Conservation (phyloP, 1,140 invertebrate genomes). For the Drosophila pallidifrons region DNA sequence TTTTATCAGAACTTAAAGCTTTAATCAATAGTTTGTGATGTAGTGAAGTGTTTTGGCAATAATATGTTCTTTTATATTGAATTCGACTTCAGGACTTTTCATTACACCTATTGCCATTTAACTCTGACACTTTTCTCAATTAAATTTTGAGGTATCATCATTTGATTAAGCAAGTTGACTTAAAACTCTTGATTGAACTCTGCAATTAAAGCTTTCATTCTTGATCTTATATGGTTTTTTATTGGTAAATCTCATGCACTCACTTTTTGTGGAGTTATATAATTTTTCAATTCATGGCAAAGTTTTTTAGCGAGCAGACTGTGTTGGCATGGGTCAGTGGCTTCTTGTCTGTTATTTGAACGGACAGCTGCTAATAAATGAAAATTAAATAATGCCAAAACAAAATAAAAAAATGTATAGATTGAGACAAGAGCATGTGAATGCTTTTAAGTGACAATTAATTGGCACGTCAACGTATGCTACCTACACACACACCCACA, state of each 20-base stretch:
- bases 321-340: neutral
- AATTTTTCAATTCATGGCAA: conserved; percentile 2
- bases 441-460: conserved; percentile 82
- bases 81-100: too few species aligned
- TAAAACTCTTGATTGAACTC: too few species aligned
- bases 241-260: neutral
- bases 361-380: conserved; percentile 37
- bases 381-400: conserved; percentile 33
- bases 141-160: too few species aligned
- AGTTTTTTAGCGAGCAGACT: neutral
- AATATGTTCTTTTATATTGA: too few species aligned
- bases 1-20: too few species aligned
- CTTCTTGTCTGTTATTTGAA: conserved; percentile 6
- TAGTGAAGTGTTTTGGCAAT: too few species aligned
- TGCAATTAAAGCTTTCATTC: too few species aligned
- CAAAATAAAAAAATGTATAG: conserved; percentile 10
- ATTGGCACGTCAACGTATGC: conserved; percentile 55
- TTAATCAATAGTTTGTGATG: too few species aligned
- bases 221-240: neutral
- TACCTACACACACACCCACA: neutral
- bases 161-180: too few species aligned
- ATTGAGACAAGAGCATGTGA: conserved; percentile 62
- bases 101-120: too few species aligned
- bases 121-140: too few species aligned
- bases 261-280: neutral